Base-by-base conservation (phyloP, 2,797 vertebrate genomes). In the Paratrypauchen microcephalus region DNA sequence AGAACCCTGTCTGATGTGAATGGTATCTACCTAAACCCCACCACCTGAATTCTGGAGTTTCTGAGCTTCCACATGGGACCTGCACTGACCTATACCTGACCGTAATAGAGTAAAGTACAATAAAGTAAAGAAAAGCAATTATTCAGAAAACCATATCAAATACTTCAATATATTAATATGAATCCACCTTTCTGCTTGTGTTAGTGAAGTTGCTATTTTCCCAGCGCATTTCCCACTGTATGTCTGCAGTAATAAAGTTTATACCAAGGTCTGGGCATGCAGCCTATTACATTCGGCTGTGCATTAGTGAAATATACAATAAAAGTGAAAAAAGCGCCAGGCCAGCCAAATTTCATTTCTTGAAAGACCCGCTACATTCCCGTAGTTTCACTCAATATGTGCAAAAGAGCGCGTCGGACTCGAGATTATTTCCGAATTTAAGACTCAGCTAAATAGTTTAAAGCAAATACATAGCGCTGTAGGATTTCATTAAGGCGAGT, bases 261-360 rank as follows among this genome's bases (percentile, higher is more conserved):
- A 80, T 71, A 4, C 47, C 66, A 21, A 36, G 58, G 67, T 55
- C 70, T 28, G 52, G 69, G 65, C 18, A 26, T 63, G 75, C 84
- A 73, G 76, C 73, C 70, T 66, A 70, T 75, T 75, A 73, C 66
- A 64, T 66, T 74, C n/a, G 32, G 61, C 60, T 76, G 70, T 79
- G 72, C 68, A 81, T 86, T 83, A 81, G 69, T 73, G 62, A 80
- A 81, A 79, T 76, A 76, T 62, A 73, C 61, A 85, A 71, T 70
- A 75, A 70, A 72, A 72, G 19, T 28, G 45, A 66, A 63, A 32
- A 76, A 74, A 77, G 65, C 2, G 65, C 50, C 50, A 45, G 21
- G 48, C 58, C 65, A 74, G 66, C 58, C 52, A 65, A 81, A 81
- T 78, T 69, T 74, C 4, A 78, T 85, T 84, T 79, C 54, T 68